Base-by-base conservation (phyloP, 2,113 vertebrate genomes). In the Elachura formosa region DNA sequence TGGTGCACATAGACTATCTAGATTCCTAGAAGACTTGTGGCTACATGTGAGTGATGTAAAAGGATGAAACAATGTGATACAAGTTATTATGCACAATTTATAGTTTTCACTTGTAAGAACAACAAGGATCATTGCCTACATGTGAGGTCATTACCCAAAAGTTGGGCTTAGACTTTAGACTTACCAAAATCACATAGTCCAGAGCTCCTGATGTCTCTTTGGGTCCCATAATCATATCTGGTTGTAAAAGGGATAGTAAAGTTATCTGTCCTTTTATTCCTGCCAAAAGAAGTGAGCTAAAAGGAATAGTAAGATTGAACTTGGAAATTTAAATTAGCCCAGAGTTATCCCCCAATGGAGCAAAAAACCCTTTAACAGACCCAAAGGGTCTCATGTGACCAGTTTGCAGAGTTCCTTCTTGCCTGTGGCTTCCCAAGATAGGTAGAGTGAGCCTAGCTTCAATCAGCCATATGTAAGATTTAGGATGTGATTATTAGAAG, bases 51-150 rank as follows among this genome's bases (percentile, higher is more conserved):
- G 17, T 19, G 10, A 61, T 87, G 7, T 43, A 29, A 64, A 77
- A 85, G 2, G 12, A 66, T 56, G 40, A 74, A 77, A 59, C 6
- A 45, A 29, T 18, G 26, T 25, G 6, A 38, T 22, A 19, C 16
- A 73, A n/a, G 3, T 20, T 85, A 31, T n/a, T 58, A 10, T 28
- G 48, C 25, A n/a, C 7, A 51, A 6, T 51, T 45, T 45, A 29
- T 0, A 0, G 5, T 34, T 79, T 76, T 20, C 2, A 0, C 36
- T 26, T 12, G 3, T 55, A 77, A 69, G 22, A 6, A 4, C 3
- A 61, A 38, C 12, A 64, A 40, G 23, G 3, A 48, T 51, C 21
- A 7, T 51, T 55, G 18, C 10, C 11, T 31, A 64, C 18, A 33
- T 1, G 3, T n/a, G 10, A 73, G 8, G 17, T 25, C 29, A 49